phyloP scores from a whole-genome alignment of 2,888 invertebrate genomes.

The Acholoe squamosa region DNA sequence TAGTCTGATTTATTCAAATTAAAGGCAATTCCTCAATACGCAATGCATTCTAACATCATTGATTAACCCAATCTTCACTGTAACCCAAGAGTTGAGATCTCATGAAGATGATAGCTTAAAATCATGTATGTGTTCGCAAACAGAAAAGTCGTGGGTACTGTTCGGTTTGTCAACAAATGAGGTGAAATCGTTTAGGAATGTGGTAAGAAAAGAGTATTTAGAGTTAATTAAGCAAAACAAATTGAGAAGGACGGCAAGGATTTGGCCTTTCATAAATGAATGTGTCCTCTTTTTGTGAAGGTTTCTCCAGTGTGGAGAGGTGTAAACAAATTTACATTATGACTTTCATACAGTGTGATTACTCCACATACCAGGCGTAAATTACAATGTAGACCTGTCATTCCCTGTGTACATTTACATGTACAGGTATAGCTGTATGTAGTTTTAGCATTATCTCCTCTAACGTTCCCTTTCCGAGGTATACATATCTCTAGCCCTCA shows the following conservation, averaged over 20 bases:
- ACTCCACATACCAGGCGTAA: conserved; percentile 50
- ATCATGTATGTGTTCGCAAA: neutral
- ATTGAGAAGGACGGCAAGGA: neutral
- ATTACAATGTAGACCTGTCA: conserved; percentile 51
- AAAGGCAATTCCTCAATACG: conserved; percentile 38
- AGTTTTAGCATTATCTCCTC: conserved; percentile 33
- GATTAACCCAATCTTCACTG: neutral
- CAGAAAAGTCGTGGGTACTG: neutral
- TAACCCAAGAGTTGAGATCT: conserved; percentile 31
- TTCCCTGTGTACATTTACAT: conserved; percentile 56
- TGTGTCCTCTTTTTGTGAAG: neutral
- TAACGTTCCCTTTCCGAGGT: conserved; percentile 47
- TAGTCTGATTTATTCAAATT: neutral
- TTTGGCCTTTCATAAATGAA: neutral
- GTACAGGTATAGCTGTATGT: conserved; percentile 48
- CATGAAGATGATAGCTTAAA: conserved; percentile 24
- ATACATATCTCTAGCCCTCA: conserved; percentile 6
- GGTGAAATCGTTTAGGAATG: too few relatives aligned
- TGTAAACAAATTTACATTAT: conserved; percentile 36
- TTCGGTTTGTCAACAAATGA: neutral
- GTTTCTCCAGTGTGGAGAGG: conserved; percentile 19
- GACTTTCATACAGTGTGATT: conserved; percentile 49
- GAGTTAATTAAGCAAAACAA: conserved; percentile 11
- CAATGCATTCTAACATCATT: conserved; percentile 26
- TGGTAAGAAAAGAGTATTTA: too few relatives aligned